Percentiles rank a stretch among this genome's conserved stretches.
Conservation (phyloP, 1,140 invertebrate genomes). For the Heliconius congener region DNA sequence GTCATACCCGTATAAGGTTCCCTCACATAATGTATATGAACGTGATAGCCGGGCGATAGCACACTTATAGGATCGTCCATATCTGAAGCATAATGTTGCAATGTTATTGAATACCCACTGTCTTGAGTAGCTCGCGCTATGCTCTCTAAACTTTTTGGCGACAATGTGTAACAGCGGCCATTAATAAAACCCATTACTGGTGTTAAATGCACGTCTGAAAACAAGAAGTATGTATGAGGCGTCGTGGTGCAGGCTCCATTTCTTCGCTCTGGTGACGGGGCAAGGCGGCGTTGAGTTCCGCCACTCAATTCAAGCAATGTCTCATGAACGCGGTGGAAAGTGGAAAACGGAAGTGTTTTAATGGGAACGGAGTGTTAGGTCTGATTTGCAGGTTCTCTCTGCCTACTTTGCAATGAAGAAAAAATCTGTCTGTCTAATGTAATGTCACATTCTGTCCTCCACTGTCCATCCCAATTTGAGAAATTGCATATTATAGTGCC, state of each 20-base stretch:
- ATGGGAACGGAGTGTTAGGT: too few relatives aligned
- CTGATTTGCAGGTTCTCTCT: too few relatives aligned
- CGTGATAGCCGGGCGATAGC: slow-evolving; percentile 71
- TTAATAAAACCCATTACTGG: slow-evolving; percentile 76
- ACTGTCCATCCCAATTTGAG: neutral
- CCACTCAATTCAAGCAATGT: too few relatives aligned
- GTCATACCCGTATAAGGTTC: slow-evolving; percentile 74
- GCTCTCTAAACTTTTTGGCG: slow-evolving; percentile 62
- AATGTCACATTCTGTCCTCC: neutral
- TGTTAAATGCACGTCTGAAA: slow-evolving; percentile 57
- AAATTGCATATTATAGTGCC: too few relatives aligned
- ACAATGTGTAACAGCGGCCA: slow-evolving; percentile 82
- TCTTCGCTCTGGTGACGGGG: too few relatives aligned
- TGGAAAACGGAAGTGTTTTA: too few relatives aligned
- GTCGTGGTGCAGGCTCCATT: too few relatives aligned
- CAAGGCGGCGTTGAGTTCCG: too few relatives aligned
- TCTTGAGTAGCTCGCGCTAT: slow-evolving; percentile 47
- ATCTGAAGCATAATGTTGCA: slow-evolving; percentile 62
- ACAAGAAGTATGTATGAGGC: neutral
- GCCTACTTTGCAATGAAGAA: too few relatives aligned
- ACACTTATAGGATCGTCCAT: slow-evolving; percentile 52
- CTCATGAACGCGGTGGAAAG: too few relatives aligned
- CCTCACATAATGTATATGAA: slow-evolving; percentile 70
- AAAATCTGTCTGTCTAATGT: neutral
- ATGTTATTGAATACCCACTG: slow-evolving; percentile 69